Conservation (phyloP, 1,140 invertebrate species). For the Philaenus spumarius region DNA sequence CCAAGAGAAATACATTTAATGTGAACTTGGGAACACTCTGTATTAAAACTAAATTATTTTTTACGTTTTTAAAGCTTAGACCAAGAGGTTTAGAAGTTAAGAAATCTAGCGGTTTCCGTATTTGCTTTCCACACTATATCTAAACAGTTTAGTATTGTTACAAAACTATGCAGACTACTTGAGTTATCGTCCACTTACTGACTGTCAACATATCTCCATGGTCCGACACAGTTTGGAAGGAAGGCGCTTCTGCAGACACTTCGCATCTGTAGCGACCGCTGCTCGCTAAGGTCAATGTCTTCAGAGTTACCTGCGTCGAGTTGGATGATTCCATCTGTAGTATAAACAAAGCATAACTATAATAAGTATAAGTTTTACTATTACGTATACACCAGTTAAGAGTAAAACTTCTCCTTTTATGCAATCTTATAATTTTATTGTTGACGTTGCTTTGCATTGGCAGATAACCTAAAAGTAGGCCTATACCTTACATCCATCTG, state of each 20-base stretch:
- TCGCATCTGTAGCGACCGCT: conserved; percentile 75
- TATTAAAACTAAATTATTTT: no score
- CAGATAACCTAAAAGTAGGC: no score
- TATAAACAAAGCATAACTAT: background rate
- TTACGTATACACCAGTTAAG: background rate
- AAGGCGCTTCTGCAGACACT: conserved; percentile 75
- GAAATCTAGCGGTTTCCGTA: no score
- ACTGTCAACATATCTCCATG: conserved; percentile 70
- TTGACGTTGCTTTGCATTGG: background rate
- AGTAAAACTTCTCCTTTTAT: background rate
- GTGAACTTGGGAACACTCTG: no score
- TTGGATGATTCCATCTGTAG: conserved; percentile 65
- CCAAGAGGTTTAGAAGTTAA: no score
- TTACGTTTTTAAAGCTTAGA: no score
- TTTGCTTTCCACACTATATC: no score
- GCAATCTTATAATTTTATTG: background rate
- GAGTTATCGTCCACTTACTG: no score
- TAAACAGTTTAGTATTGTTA: no score
- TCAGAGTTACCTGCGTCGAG: conserved; percentile 61
- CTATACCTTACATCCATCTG: background rate
- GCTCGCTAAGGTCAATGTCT: conserved; percentile 64
- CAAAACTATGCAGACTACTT: no score
- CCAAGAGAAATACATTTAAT: no score
- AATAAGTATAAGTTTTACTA: background rate
- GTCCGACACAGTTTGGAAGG: no score